Base-by-base conservation (phyloP, 1,140 invertebrate species). In the Batillaria attramentaria region DNA sequence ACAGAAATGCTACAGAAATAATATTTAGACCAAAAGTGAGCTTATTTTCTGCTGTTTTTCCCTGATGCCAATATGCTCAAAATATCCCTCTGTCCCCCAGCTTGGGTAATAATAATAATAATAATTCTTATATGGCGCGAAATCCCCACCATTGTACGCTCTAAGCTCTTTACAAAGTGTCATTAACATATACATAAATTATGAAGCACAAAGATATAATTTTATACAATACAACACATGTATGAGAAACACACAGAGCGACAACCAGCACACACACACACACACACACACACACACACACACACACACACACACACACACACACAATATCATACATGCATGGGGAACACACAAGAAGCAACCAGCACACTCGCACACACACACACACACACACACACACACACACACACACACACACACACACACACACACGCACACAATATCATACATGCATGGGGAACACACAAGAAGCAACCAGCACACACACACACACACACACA, bases 401-500 rank as follows among this genome's bases (percentile, higher is more conserved):
- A 33, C 62, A 35, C 62, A 33, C n/a, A 33, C 20, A 33, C 28
- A 33, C 62, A 33, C 62, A 65, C 62, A 65, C 62, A 65, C 62
- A 33, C 31, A 65, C 62, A 65, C 62, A 65, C 62, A 65, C 20
- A 65, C 28, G 8, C 31, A 35, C 31, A 35, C 31, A 35, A 31
- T n/a, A n/a, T n/a, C n/a, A n/a, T n/a, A n/a, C n/a, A n/a, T n/a
- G n/a, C n/a, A n/a, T n/a, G n/a, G n/a, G n/a, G n/a, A n/a, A 4
- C 62, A 65, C 62, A 1, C 62, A 65, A 13, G 3, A 31, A 65
- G 31, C 0, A 13, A 65, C 62, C 33, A 31, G 37, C 62, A 65
- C 62, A 65, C 62, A 65, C 1, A 65, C 13, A 35, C 62, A 65
- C 62, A 35, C 62, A 65, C 62, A 33, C 28, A 65, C 62, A 20